Evolutionary conservation across 2,797 vertebrate genomes (phyloP).

Genomic region (Cryptoblepharus egeriae): DNA sequence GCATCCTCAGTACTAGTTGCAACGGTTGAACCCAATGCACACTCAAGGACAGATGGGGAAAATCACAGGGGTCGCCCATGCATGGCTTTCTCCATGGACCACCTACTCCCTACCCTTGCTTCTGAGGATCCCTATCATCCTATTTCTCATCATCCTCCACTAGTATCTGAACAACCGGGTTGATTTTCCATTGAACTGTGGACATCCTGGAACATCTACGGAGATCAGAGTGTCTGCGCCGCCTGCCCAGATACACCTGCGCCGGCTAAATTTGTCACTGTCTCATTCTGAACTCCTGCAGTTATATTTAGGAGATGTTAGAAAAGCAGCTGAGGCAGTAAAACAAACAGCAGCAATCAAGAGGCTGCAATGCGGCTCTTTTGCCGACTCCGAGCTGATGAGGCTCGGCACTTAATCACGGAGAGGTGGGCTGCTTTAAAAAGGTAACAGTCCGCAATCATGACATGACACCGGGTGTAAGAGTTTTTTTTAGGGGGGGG

Average conservation of each 20-base stretch:
- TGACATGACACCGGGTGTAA: background rate
- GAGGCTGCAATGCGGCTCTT: conserved; percentile 17
- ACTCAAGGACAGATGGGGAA: no score
- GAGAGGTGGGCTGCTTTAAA: conserved; percentile 40
- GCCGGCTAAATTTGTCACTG: conserved; percentile 21
- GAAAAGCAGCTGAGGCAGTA: conserved; percentile 39
- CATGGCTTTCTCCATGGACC: no score
- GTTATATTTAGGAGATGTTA: background rate
- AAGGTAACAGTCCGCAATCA: conserved; percentile 51
- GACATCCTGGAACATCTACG: background rate
- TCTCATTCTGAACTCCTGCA: conserved; percentile 23
- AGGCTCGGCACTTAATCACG: conserved; percentile 46
- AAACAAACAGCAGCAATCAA: conserved; percentile 48
- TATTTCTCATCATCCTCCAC: background rate
- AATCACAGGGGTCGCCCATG: no score
- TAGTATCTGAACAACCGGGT: background rate
- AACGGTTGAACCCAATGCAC: no score
- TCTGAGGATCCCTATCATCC: background rate
- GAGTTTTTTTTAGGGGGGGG: no score
- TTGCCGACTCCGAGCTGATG: conserved; percentile 46
- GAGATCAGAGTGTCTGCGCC: background rate
- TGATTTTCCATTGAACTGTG: background rate
- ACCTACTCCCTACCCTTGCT: no score
- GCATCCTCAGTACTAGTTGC: no score
- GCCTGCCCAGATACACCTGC: background rate